Evolutionary conservation across 2,113 vertebrate species (phyloP), one percentile per base, ranked within the genome.

Genomic region (Cygnus atratus): DNA sequence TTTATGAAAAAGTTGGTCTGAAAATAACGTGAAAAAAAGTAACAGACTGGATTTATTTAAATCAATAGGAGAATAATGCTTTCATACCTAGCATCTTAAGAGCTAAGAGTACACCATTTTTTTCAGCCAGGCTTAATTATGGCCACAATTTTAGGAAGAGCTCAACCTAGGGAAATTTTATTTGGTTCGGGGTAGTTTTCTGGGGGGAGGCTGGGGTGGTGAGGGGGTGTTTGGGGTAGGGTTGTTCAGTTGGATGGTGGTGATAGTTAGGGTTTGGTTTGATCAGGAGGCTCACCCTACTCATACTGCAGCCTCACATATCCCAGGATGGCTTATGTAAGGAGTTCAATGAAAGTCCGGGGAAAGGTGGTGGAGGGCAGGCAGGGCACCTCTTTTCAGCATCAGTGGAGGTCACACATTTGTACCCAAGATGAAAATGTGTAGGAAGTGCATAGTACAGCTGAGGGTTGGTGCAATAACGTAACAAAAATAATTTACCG

Each of bases 401-500:
- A 11, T 76, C 50, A 65, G 20, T 25, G 26, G 19, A 48, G 21
- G 22, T 72, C 65, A 62, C 6, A 39, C 8, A 24, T 39, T 73
- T 66, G 9, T 26, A 66, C 16, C 5, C 1, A 2, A 84, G 44
- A 78, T 31, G 3, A 87, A 65, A 77, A 58, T 24, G 25, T 21
- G 55, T 1, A 3, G 46, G 28, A 70, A 73, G 26, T 10, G 24
- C 9, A 37, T 11, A 50, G 21, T 17, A 74, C 3, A 50, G 33
- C 35, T 28, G 31, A 58, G 0, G 3, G 13, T 1, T 44, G 62
- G 13, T n/a, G 26, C 57, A 87, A 74, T 3, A 70, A 6, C 11
- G 4, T 20, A 59, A 78, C 5, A 89, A 70, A 87, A 71, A 71
- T 12, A 41, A 13, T 48, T 68, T 70, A 58, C 5, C 8, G 10